A percentile compares a stretch with the other conserved stretches of the same genome.
Conservation (phyloP, 2,113 vertebrate species). For the Leptobrachium ailaonicum region DNA sequence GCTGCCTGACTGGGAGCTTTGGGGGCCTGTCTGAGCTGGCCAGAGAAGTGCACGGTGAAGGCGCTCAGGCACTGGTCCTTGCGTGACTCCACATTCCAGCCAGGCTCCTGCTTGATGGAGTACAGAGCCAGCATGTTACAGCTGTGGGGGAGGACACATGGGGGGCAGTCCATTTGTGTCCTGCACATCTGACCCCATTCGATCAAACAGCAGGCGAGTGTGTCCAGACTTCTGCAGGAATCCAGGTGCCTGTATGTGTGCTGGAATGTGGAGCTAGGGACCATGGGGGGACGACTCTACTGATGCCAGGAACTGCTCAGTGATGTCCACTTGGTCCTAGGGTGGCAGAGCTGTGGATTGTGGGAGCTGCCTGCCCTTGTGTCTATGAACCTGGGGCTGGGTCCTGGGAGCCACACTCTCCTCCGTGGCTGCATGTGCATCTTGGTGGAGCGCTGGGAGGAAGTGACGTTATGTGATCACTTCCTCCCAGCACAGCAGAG, state of each 20-base stretch:
- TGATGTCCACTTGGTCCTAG: too few species aligned
- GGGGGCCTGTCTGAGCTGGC: conserved; percentile 86
- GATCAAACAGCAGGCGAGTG: conserved; percentile 56
- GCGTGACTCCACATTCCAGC: conserved; percentile 85
- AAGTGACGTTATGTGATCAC: too few species aligned
- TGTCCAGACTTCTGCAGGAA: conserved; percentile 60
- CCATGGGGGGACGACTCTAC: too few species aligned
- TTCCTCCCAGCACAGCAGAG: too few species aligned
- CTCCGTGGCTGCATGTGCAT: too few species aligned
- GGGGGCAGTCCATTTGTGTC: conserved; percentile 92
- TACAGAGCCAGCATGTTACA: conserved; percentile 75
- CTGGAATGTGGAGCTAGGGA: too few species aligned
- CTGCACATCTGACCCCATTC: conserved; percentile 88
- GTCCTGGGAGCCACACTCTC: too few species aligned
- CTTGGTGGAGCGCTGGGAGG: too few species aligned
- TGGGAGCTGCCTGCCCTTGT: conserved; percentile 69
- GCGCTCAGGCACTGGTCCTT: conserved; percentile 95
- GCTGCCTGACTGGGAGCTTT: conserved; percentile 65
- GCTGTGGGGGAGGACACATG: conserved; percentile 74
- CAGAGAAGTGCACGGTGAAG: conserved; percentile 94
- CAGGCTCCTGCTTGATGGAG: conserved; percentile 95
- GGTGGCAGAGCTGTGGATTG: conserved; percentile 49
- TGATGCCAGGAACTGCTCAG: too few species aligned
- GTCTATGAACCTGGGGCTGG: conserved; percentile 54
- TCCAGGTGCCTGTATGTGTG: conserved; percentile 52